Evolutionary conservation across 2,888 invertebrate genomes (phyloP).

Genomic region (Plebejus melissa): DNA sequence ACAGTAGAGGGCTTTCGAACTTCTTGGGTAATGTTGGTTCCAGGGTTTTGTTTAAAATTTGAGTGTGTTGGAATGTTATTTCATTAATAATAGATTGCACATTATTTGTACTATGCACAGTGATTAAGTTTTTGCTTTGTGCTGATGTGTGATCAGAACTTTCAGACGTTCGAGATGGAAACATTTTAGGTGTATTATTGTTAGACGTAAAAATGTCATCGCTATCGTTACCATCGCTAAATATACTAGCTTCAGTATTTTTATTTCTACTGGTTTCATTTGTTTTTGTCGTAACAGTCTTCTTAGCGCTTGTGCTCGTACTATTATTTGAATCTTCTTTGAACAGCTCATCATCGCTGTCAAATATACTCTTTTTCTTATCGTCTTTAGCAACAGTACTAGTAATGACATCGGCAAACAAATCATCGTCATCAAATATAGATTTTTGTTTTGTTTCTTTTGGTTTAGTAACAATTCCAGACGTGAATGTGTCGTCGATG

Average conservation of each 20-base stretch:
- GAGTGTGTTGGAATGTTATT: slow-evolving; percentile 30
- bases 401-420: slow-evolving; percentile 55
- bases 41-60: slow-evolving; percentile 28
- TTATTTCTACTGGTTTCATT: slow-evolving; percentile 11
- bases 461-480: slow-evolving; percentile 45
- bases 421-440: slow-evolving; percentile 61
- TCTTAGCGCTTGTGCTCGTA: slow-evolving; percentile 8
- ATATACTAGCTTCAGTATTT: slow-evolving; percentile 43
- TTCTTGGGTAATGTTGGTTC: slow-evolving; percentile 27
- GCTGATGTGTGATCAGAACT: slow-evolving; percentile 13
- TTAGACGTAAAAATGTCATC: slow-evolving; percentile 46
- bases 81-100: slow-evolving; percentile 30
- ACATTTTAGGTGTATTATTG: slow-evolving; percentile 24
- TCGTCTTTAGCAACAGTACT: slow-evolving; percentile 32
- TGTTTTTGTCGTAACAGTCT: neutral
- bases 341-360: slow-evolving; percentile 46
- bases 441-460: slow-evolving; percentile 46
- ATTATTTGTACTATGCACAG: slow-evolving; percentile 27
- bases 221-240: slow-evolving; percentile 49
- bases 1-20: slow-evolving; percentile 40
- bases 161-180: neutral
- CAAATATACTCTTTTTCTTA: slow-evolving; percentile 47
- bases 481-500: slow-evolving; percentile 66
- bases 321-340: slow-evolving; percentile 24
- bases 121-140: slow-evolving; percentile 3